Conservation (phyloP, 2,113 vertebrate species). For the Etheostoma spectabile region DNA sequence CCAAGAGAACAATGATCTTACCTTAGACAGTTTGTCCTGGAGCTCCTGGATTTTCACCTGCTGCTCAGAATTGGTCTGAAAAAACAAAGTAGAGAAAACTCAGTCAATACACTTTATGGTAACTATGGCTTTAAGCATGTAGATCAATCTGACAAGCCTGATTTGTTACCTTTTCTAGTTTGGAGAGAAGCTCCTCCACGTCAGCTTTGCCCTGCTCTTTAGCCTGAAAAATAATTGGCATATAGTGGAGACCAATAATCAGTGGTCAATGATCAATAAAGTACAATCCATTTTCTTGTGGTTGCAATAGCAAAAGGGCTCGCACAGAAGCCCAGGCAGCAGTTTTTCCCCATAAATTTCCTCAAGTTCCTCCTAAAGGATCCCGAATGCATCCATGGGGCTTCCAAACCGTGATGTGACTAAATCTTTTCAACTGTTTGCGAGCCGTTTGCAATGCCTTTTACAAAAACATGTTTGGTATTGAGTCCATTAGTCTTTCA, state of each 20-base stretch:
- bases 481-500: background rate
- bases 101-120: background rate
- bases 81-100: conserved; percentile 23
- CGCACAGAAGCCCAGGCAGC: background rate
- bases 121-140: background rate
- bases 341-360: background rate
- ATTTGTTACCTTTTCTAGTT: conserved; percentile 92
- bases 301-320: background rate
- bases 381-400: background rate
- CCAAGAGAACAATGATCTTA: conserved; percentile 59
- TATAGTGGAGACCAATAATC: background rate
- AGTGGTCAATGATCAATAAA: conserved; percentile 6
- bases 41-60: conserved; percentile 97
- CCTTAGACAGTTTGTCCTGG: conserved; percentile 98
- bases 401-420: background rate
- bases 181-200: conserved; percentile 93
- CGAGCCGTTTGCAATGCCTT: background rate
- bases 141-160: background rate
- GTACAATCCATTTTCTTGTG: background rate
- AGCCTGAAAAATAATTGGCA: conserved; percentile 82
- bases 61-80: conserved; percentile 95
- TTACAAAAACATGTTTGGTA: background rate
- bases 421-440: background rate
- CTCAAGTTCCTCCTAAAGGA: background rate
- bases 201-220: conserved; percentile 97